phyloP scores from a whole-genome alignment of 2,888 invertebrate species.

The Agrochola macilenta region DNA sequence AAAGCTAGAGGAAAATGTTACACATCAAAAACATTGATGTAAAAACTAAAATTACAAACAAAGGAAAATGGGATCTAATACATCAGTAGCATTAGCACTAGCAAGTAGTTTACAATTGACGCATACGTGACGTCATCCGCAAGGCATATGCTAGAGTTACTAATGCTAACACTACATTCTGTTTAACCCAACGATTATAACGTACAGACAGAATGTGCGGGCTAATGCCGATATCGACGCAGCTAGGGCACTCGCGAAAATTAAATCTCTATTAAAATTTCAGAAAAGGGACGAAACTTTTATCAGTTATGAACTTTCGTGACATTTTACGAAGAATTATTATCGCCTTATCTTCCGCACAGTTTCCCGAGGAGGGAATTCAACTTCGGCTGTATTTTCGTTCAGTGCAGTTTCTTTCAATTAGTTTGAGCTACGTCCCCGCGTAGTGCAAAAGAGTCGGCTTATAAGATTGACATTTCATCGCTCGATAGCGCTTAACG shows the following conservation, averaged over 20 bases:
- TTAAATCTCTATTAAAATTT: conserved; percentile 90
- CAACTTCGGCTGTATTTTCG: conserved; percentile 80
- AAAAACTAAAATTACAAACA: conserved; percentile 35
- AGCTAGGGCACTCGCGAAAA: conserved; percentile 82
- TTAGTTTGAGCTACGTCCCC: conserved; percentile 69
- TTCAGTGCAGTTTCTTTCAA: conserved; percentile 84
- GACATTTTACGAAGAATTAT: conserved; percentile 89
- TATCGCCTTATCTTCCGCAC: conserved; percentile 86
- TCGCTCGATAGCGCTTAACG: conserved; percentile 48
- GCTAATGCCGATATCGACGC: conserved; percentile 72
- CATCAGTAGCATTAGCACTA: conserved; percentile 29
- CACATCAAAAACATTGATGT: conserved; percentile 10
- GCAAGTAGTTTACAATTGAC: conserved; percentile 41
- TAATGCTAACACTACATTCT: conserved; percentile 24
- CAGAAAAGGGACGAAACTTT: conserved; percentile 88
- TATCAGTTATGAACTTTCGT: conserved; percentile 90
- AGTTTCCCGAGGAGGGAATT: conserved; percentile 81
- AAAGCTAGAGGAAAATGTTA: too few species aligned
- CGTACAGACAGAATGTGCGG: conserved; percentile 25
- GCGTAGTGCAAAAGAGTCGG: conserved; percentile 59
- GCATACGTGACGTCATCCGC: conserved; percentile 46
- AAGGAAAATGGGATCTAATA: conserved; percentile 23
- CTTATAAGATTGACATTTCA: conserved; percentile 63
- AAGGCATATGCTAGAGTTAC: conserved; percentile 14
- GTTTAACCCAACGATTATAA: conserved; percentile 28